Conservation (phyloP, 2,113 vertebrate species). For the Dasyurus viverrinus region DNA sequence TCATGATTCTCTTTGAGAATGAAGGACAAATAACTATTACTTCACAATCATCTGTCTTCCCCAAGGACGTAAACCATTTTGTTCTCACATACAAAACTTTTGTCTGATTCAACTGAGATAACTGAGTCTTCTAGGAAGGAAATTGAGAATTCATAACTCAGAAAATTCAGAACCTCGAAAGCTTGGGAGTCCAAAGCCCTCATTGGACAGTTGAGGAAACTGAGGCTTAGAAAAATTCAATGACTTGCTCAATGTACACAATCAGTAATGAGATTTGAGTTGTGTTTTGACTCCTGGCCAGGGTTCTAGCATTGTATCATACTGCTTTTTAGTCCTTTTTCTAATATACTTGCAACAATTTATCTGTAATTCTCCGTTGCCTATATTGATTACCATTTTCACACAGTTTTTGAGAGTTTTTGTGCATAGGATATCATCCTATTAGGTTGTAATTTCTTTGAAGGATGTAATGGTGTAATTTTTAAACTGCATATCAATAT, state of each 20-base stretch:
- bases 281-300: too few relatives aligned
- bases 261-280: too few relatives aligned
- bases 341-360: background rate
- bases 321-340: background rate
- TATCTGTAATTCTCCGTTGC: background rate
- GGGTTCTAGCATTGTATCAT: too few relatives aligned
- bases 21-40: too few relatives aligned
- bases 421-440: background rate
- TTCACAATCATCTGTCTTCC: background rate
- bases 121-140: background rate
- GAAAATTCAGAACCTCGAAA: background rate
- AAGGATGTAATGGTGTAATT: background rate
- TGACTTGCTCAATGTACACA: background rate
- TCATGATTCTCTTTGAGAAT: too few relatives aligned
- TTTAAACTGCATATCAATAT: background rate
- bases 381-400: background rate
- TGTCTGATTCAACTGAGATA: background rate
- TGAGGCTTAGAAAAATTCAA: background rate
- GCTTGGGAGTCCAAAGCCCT: background rate
- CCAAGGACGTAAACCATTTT: background rate
- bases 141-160: background rate
- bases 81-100: background rate
- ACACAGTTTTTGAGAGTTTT: background rate
- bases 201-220: background rate
- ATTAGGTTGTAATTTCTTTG: background rate